These are phyloP conservation scores for Sarotherodon lohbergeri DNA, from an alignment of 2,113 vertebrate genomes.

Conservation along the genomic window DNA sequence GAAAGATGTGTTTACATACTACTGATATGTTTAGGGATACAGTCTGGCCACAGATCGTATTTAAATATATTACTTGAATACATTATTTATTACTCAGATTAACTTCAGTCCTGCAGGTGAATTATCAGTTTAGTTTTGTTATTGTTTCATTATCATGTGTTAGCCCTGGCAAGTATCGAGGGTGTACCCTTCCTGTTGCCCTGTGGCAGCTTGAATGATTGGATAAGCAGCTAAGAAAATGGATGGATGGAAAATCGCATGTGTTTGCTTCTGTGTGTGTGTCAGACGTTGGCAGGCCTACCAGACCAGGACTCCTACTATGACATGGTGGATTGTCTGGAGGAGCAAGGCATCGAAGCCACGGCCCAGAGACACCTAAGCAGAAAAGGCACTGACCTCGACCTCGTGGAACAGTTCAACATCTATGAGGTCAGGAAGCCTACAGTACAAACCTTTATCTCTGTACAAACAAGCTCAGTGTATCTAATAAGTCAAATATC, in stretches of 20 bases:
- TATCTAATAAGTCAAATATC: not conserved
- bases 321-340: constrained; percentile 92
- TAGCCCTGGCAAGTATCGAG: not conserved
- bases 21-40: not conserved
- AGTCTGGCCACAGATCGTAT: not conserved
- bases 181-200: not conserved
- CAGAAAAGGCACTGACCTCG: constrained; percentile 92
- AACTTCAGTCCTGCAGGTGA: not conserved
- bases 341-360: constrained; percentile 88
- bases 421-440: constrained; percentile 87
- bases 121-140: not conserved
- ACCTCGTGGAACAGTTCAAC: constrained; percentile 93
- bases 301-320: constrained; percentile 97
- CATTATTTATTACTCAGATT: not conserved
- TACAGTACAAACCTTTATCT: not conserved
- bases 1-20: not conserved
- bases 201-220: not conserved
- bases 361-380: constrained; percentile 86
- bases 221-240: not conserved
- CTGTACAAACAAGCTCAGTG: not conserved
- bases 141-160: not conserved
- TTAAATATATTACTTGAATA: not conserved
- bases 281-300: constrained; percentile 85
- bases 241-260: not conserved
- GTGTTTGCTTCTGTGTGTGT: not conserved